Evolutionary conservation across 2,113 vertebrate species (phyloP), one percentile per base, ranked within the genome.

Genomic region (Phylloscopus trochilus): DNA sequence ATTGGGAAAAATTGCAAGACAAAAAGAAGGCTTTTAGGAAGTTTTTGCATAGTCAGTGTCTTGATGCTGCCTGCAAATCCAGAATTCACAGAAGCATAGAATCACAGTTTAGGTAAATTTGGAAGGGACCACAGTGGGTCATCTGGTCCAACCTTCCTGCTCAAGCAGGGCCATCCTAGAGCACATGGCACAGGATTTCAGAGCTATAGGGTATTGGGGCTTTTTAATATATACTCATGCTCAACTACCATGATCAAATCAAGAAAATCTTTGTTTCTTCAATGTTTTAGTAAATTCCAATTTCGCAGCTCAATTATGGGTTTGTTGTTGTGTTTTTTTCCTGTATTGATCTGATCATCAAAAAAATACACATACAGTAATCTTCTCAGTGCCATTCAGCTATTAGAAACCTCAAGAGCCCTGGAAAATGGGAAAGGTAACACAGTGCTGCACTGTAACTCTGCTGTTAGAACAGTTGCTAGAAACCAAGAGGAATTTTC

Each of bases 1-100:
- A 97, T 92, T 77, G 84, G 17, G 62, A 51, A 86, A 76, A 96
- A 96, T 39, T 62, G 97, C 84, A 98, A 93, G 55, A 97, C 69
- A 97, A 74, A 67, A 68, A 77, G 46, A 64, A 47, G 15, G 3
- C 13, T 78, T 69, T 92, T 44, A 87, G 39, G 26, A 85, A 86
- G 35, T 2, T 69, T 79, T 70, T 81, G 27, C 23, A 86, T 69
- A 35, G 55, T 49, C 35, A 80, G 7, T 8, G 13, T 70, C 35
- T 94, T 72, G 7, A 15, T 22, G 55, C 26, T 52, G 89, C 24
- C 24, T 41, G 39, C 52, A 39, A 72, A 81, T 59, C 35, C 64
- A 75, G 18, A 75, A 75, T 69, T 70, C 26, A 43, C 26, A 63
- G 35, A 70, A 43, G 37, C 31, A 63, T 1, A 56, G 41, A 56